Conservation (phyloP, 2,797 vertebrate species). For the Hippopotamyrus pictus region DNA sequence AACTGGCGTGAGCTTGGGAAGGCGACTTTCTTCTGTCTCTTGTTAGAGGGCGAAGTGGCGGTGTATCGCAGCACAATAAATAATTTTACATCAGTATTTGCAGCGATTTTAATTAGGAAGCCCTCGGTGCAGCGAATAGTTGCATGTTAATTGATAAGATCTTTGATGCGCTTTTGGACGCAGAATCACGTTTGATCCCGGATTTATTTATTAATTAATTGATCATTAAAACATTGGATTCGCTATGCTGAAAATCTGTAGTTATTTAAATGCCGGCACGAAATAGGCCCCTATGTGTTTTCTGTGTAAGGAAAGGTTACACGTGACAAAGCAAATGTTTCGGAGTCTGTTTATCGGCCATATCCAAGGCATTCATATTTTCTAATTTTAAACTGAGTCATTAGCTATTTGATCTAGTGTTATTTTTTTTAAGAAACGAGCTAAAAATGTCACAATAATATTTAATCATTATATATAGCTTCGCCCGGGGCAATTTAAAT, state of each 20-base stretch:
- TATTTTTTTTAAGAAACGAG: not conserved
- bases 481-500: not conserved
- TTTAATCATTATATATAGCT: not conserved
- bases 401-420: not conserved
- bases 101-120: not conserved
- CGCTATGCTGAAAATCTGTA: not conserved
- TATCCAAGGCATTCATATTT: not conserved
- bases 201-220: not conserved
- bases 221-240: not conserved
- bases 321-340: not conserved
- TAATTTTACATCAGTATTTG: not conserved
- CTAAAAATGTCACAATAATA: not conserved
- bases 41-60: not conserved
- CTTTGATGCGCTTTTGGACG: slow-evolving; percentile 17
- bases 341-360: not conserved
- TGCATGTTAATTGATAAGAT: slow-evolving; percentile 5
- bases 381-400: not conserved
- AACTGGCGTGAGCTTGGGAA: slow-evolving; percentile 4
- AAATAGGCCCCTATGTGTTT: not conserved
- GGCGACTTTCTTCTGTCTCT: slow-evolving; percentile 4
- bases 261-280: not conserved
- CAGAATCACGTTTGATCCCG: not conserved
- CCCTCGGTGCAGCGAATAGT: not conserved
- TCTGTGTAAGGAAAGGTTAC: not conserved
- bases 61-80: not conserved